Percentiles rank a stretch among this genome's conserved stretches.
Conservation (phyloP, 2,888 invertebrate species). For the Blera fallax region DNA sequence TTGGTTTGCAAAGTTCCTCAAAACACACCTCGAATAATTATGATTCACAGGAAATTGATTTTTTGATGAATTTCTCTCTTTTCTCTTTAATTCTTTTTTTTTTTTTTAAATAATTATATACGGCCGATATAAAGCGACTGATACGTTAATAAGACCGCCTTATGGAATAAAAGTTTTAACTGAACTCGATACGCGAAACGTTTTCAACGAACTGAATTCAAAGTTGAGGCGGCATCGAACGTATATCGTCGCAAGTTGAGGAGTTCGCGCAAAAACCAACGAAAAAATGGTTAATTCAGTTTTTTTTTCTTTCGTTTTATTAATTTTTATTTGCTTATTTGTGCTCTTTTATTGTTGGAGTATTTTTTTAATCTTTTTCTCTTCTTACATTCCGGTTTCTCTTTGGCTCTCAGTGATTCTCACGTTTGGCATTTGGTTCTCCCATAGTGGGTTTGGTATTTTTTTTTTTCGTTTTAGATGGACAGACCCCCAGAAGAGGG, state of each 20-base stretch:
- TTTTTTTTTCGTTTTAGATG: background rate
- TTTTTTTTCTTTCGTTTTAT: constrained; percentile 32
- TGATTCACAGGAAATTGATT: constrained; percentile 5
- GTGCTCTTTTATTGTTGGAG: constrained; percentile 40
- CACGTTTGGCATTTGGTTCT: constrained; percentile 1
- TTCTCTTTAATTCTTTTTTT: background rate
- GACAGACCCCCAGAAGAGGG: background rate
- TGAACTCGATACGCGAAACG: constrained; percentile 67
- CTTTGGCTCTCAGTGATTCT: constrained; percentile 54
- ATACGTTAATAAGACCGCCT: constrained; percentile 29
- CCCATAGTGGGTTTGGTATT: background rate
- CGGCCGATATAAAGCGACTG: constrained; percentile 4
- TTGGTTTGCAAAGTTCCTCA: constrained; percentile 10
- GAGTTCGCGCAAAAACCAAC: constrained; percentile 59
- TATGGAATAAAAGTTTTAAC: constrained; percentile 29
- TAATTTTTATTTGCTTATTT: constrained; percentile 36
- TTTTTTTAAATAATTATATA: constrained; percentile 13
- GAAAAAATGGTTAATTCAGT: constrained; percentile 52
- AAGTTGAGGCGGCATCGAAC: constrained; percentile 68
- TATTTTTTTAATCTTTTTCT: constrained; percentile 39
- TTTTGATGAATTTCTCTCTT: background rate
- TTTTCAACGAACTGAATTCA: constrained; percentile 70
- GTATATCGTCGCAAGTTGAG: constrained; percentile 72
- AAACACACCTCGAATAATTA: background rate
- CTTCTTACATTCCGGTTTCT: constrained; percentile 37